Base-by-base conservation (phyloP, 2,888 invertebrate species). In the Callinectes sapidus region DNA sequence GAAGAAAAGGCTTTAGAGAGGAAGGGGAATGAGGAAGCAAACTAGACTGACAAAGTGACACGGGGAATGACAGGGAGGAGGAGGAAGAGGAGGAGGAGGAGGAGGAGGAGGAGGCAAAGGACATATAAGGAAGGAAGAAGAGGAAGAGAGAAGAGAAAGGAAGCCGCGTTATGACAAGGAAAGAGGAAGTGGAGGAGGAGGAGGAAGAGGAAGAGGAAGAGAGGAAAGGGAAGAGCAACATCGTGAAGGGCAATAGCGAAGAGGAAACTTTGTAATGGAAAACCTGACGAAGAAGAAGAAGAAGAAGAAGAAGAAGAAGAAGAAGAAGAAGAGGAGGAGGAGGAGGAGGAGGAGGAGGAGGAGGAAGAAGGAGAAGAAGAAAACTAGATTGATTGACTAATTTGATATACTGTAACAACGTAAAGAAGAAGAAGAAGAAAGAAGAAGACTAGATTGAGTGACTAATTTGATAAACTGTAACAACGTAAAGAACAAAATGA, bases 231-330 rank as follows among this genome's bases (percentile, higher is more conserved):
- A 54, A 18, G n/a, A 42, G 32, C 35, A 81, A 81, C 81, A 81
- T 81, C 3, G 81, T 32, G 18, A 18, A 81, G 35, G 35, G 81
- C 18, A 81, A 81, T 6, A 13, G 35, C 14, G 32, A 35, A 32
- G 16, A 81, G 35, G 81, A 81, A 81, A 81, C 81, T 81, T 81
- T 81, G 32, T 81, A 81, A 81, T 81, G 0, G 81, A 81, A 81
- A 81, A 81, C 32, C 35, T 81, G 81, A 35, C 3, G 81, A 35
- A 81, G 32, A 18, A 32, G 18, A 81, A 32, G 35, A 81, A 35
- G 81, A 35, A 2, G 16, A 16, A 18, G 32, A 35, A 32, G 35
- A 81, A 13, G 35, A 81, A 18, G 35, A 35, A 16, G 16, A 35
- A n/a, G 81, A 81, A 35, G 81, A 18, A 35, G 35, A 81, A 81